These are phyloP conservation scores for Drosophila ironensis DNA, from an alignment of 1,140 invertebrate genomes.

Conservation along the genomic window DNA sequence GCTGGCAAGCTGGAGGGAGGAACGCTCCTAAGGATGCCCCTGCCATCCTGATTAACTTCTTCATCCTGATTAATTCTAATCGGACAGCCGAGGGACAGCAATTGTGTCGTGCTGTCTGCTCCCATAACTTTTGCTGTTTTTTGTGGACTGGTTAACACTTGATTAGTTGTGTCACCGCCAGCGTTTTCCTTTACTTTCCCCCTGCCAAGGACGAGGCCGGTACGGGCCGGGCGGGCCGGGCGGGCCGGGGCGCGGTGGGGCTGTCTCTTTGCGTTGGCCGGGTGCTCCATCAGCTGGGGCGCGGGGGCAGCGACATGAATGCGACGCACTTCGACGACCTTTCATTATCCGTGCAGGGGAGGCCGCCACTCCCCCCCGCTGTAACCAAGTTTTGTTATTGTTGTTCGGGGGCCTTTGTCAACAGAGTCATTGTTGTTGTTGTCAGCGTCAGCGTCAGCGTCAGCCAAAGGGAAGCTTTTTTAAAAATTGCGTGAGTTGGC, in stretches of 20 bases:
- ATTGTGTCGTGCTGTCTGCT: conserved; percentile 23
- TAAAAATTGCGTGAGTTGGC: conserved; percentile 73
- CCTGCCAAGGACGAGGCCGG: conserved; percentile 34
- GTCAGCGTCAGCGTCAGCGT: conserved; percentile 26
- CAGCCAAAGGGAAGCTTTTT: conserved; percentile 53
- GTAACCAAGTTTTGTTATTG: conserved; percentile 48
- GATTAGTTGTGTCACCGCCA: conserved; percentile 53
- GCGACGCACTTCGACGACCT: conserved; percentile 76
- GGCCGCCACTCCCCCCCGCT: neutral
- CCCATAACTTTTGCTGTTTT: neutral
- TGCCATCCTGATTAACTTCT: neutral
- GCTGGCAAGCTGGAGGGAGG: too few relatives aligned
- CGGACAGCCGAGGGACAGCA: conserved; percentile 23
- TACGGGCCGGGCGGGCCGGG: too few relatives aligned
- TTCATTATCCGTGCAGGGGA: conserved; percentile 62
- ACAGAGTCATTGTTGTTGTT: conserved; percentile 32
- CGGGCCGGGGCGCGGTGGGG: neutral
- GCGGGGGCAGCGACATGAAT: conserved; percentile 42
- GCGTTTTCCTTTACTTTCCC: neutral
- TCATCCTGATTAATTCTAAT: neutral
- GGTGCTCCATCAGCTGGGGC: conserved; percentile 31
- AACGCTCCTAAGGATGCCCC: too few relatives aligned
- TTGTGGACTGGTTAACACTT: conserved; percentile 55
- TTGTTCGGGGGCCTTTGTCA: conserved; percentile 59
- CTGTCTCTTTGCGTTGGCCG: conserved; percentile 19